Base-by-base conservation (phyloP, 2,888 invertebrate species). In the Melieria omissa region DNA sequence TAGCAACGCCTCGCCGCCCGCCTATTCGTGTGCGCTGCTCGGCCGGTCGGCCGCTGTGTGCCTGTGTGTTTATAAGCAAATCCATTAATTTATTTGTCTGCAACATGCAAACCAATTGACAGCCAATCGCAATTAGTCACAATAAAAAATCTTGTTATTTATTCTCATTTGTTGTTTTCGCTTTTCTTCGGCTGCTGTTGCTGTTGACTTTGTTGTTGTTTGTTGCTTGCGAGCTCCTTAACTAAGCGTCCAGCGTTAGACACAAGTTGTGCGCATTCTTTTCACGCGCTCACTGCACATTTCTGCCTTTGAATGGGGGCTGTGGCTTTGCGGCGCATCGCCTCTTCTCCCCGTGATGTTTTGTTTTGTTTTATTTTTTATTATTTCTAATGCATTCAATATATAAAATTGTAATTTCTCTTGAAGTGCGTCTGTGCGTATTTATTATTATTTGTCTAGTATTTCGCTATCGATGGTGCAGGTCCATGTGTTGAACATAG, bases 31-130 rank as follows among this genome's bases (percentile, higher is more conserved):
- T 29, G 29, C 29, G 29, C 29, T 2, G 29, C 29, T 29, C 29
- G 29, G 29, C 29, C 29, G 29, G 3, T 29, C 29, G 29, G 29
- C 29, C 29, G 29, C 29, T 29, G 29, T 29, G 29, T 29, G 29
- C 29, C 29, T 29, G 29, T 29, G 29, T 29, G 29, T 29, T 29
- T 29, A 29, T 29, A 29, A 63, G 64, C 49, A 49, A 45, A 10
- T 54, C 49, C 80, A 81, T 83, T 84, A 82, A 84, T 85, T 85
- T 86, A 85, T 86, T 84, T 80, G 80, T 82, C 80, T 84, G 83
- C 80, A 81, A 78, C 86, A 86, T 85, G 85, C 84, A 83, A 85
- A 84, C 83, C 85, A 84, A 84, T 85, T 86, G 86, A 83, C 82
- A 84, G 79, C 81, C 84, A 84, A 83, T 82, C 79, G 81, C 82